phyloP scores from a whole-genome alignment of 2,113 vertebrate species.

The Riparia riparia region DNA sequence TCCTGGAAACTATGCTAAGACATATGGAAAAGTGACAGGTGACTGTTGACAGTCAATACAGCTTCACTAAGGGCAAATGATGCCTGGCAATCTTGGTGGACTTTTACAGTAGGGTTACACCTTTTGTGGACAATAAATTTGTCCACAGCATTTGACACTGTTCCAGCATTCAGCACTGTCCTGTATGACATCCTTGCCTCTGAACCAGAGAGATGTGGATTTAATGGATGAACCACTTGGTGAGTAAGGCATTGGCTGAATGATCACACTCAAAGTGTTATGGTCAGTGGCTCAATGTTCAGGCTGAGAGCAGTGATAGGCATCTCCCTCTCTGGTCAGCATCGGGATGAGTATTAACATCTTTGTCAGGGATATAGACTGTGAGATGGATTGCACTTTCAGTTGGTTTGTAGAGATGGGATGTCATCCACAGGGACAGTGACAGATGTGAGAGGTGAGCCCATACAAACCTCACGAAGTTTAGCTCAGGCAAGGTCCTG shows the following conservation, averaged over 20 bases:
- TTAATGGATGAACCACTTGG: neutral
- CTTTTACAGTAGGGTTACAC: neutral
- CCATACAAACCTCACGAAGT: neutral
- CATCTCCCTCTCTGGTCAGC: rapidly evolving
- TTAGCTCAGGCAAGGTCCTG: neutral
- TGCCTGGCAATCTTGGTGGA: neutral
- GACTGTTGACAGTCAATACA: neutral
- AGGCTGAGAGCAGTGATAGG: neutral
- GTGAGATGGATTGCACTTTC: neutral
- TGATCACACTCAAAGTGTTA: neutral
- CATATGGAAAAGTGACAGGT: neutral
- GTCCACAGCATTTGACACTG: neutral
- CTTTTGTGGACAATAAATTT: neutral
- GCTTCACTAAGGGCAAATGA: neutral
- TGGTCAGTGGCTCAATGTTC: neutral
- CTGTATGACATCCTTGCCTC: neutral
- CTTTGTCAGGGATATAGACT: neutral
- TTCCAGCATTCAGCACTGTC: neutral
- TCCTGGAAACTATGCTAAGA: neutral
- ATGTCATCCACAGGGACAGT: neutral
- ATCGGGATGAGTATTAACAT: rapidly evolving
- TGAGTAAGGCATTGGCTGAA: neutral
- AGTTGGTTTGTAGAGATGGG: neutral
- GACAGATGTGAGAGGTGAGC: neutral
- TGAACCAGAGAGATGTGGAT: neutral